Percentiles rank a stretch among this genome's conserved stretches.
Conservation (phyloP, 1,140 invertebrate genomes). For the Drosophila suzukii region DNA sequence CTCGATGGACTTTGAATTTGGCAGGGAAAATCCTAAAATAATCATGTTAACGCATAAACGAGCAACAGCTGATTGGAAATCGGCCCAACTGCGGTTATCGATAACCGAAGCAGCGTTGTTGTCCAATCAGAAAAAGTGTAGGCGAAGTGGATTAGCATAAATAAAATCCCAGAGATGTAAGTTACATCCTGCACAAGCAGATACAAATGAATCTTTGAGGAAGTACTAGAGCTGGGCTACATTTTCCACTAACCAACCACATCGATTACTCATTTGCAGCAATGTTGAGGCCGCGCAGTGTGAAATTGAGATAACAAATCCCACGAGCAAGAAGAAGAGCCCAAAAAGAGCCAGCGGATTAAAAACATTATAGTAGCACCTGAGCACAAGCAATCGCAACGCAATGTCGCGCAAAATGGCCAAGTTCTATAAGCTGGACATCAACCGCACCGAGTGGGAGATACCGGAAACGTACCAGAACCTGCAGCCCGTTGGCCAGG, state of each 20-base stretch:
- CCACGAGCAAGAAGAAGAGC: conserved; percentile 54
- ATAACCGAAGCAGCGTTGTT: conserved; percentile 11
- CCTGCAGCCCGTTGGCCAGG: conserved; percentile 96
- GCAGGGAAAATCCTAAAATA: conserved; percentile 3
- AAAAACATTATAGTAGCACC: conserved; percentile 12
- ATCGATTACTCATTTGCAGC: conserved; percentile 41
- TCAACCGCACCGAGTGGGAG: conserved; percentile 99
- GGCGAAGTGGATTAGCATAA: conserved; percentile 12
- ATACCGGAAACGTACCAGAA: conserved; percentile 96
- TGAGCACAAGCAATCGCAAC: conserved; percentile 8
- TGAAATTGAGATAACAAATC: conserved; percentile 44
- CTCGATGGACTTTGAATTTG: conserved; percentile 5
- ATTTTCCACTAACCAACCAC: conserved; percentile 9
- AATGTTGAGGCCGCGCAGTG: conserved; percentile 25
- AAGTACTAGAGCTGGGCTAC: background rate
- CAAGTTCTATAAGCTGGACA: conserved; percentile 93
- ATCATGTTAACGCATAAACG: conserved; percentile 7
- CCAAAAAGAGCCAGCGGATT: conserved; percentile 34
- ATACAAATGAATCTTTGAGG: background rate
- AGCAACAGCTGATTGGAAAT: conserved; percentile 30
- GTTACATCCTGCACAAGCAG: background rate
- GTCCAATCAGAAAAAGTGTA: conserved; percentile 41
- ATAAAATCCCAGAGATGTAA: conserved; percentile 25
- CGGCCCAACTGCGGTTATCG: conserved; percentile 9
- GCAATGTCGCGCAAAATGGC: conserved; percentile 62